phyloP scores from a whole-genome alignment of 2,888 invertebrate genomes.

The Platycheirus albimanus region DNA sequence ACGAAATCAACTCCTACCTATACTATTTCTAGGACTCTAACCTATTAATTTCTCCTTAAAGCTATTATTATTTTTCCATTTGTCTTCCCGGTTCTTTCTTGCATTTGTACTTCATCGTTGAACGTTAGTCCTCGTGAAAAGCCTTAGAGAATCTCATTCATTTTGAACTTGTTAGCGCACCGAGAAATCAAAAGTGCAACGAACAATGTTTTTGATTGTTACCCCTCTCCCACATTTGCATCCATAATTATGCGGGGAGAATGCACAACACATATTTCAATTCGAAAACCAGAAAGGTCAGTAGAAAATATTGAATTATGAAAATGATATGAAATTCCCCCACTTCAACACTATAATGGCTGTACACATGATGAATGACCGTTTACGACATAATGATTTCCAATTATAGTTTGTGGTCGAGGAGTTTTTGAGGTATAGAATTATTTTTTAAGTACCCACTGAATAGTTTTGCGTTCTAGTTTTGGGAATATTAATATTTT shows the following conservation, averaged over 20 bases:
- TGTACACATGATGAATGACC: slow-evolving; percentile 49
- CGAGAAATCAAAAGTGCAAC: slow-evolving; percentile 20
- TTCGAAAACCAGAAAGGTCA: slow-evolving; percentile 41
- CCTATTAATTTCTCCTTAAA: slow-evolving; percentile 38
- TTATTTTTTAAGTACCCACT: not conserved
- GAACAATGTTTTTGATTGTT: slow-evolving; percentile 21
- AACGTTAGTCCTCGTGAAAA: slow-evolving; percentile 7
- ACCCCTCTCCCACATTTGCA: not conserved
- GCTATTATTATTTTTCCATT: no score
- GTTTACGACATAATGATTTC: slow-evolving; percentile 38
- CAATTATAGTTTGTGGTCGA: slow-evolving; percentile 28
- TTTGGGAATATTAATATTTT: slow-evolving; percentile 13
- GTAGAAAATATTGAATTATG: slow-evolving; percentile 41
- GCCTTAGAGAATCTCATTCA: slow-evolving; percentile 45
- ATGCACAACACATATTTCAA: slow-evolving; percentile 21
- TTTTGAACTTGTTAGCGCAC: slow-evolving; percentile 37
- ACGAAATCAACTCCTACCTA: slow-evolving; percentile 47
- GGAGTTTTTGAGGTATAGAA: slow-evolving; percentile 18
- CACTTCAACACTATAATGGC: slow-evolving; percentile 29
- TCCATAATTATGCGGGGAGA: slow-evolving; percentile 14
- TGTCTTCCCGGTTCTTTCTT: slow-evolving; percentile 15
- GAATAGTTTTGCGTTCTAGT: slow-evolving; percentile 34
- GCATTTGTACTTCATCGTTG: slow-evolving; percentile 12
- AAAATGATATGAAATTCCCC: slow-evolving; percentile 45
- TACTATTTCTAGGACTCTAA: slow-evolving; percentile 21